These are phyloP conservation scores for Burhinus bistriatus DNA, from an alignment of 2,113 vertebrate genomes.

Conservation along the genomic window DNA sequence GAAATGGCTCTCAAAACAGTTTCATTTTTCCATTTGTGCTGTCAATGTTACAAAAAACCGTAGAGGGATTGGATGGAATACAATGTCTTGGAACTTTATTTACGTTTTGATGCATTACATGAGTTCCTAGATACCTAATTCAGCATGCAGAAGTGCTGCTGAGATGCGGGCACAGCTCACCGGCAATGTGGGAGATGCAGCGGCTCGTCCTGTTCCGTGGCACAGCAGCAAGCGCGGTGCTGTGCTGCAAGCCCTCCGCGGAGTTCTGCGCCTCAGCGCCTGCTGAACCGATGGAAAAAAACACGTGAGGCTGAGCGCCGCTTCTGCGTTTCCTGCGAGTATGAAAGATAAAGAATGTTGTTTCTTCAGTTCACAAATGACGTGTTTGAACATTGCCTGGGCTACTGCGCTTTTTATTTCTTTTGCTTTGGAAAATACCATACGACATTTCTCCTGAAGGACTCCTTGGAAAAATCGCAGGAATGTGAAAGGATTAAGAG, in stretches of 20 bases:
- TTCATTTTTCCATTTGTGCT: background rate
- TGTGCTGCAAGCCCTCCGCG: accelerated
- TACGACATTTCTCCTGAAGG: background rate
- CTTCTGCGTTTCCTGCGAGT: background rate
- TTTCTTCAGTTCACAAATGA: background rate
- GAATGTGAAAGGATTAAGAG: background rate
- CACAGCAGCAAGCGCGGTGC: background rate
- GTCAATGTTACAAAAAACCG: too few relatives aligned
- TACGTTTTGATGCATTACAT: accelerated
- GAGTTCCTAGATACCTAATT: too few relatives aligned
- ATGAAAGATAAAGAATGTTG: accelerated
- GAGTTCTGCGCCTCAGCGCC: background rate
- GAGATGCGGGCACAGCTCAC: background rate
- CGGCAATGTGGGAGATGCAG: accelerated
- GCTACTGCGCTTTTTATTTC: background rate
- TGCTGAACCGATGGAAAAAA: accelerated
- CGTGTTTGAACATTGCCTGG: background rate
- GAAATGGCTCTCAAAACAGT: background rate
- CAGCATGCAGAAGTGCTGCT: background rate
- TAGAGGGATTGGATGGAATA: background rate
- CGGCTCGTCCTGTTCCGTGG: accelerated
- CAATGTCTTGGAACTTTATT: too few relatives aligned
- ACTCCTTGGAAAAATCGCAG: background rate
- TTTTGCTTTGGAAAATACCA: background rate
- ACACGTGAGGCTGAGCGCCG: accelerated